phyloP scores from a whole-genome alignment of 2,888 invertebrate species.

The Villa cingulata region DNA sequence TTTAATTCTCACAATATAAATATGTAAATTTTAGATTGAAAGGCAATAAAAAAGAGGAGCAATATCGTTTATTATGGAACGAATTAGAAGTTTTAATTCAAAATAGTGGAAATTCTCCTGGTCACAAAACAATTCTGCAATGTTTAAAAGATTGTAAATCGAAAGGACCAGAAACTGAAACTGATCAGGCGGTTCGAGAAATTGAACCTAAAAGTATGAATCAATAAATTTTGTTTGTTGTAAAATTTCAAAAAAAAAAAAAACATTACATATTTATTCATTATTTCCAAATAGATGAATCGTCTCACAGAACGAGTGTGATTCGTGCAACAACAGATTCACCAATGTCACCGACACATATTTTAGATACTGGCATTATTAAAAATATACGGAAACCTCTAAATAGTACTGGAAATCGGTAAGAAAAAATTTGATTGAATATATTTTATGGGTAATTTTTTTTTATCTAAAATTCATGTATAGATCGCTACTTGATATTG shows the following conservation, averaged over 20 bases:
- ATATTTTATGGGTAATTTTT: background rate
- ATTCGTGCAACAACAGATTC: conserved; percentile 72
- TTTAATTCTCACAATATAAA: background rate
- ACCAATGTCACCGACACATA: conserved; percentile 66
- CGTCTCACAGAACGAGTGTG: conserved; percentile 33
- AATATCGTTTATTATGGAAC: conserved; percentile 79
- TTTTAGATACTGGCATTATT: conserved; percentile 25
- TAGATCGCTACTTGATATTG: conserved; percentile 42
- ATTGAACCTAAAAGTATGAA: conserved; percentile 39
- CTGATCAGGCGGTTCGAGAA: conserved; percentile 46
- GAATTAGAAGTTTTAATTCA: conserved; percentile 76
- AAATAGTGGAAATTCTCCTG: conserved; percentile 60
- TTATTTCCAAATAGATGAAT: conserved; percentile 2
- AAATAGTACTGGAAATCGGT: conserved; percentile 26
- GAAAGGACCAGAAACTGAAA: conserved; percentile 42
- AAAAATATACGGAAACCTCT: conserved; percentile 19
- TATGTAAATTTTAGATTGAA: conserved; percentile 20
- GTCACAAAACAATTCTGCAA: conserved; percentile 63
- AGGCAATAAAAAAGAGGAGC: conserved; percentile 62
- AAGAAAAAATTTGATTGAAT: background rate
- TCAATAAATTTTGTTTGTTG: background rate
- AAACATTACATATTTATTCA: background rate
- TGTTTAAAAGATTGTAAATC: conserved; percentile 64
- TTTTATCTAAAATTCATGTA: background rate
- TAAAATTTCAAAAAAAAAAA: conserved; percentile 1